Evolutionary conservation across 2,113 vertebrate species (phyloP), one percentile per base, ranked within the genome.

Genomic region (Lophochroa leadbeateri): DNA sequence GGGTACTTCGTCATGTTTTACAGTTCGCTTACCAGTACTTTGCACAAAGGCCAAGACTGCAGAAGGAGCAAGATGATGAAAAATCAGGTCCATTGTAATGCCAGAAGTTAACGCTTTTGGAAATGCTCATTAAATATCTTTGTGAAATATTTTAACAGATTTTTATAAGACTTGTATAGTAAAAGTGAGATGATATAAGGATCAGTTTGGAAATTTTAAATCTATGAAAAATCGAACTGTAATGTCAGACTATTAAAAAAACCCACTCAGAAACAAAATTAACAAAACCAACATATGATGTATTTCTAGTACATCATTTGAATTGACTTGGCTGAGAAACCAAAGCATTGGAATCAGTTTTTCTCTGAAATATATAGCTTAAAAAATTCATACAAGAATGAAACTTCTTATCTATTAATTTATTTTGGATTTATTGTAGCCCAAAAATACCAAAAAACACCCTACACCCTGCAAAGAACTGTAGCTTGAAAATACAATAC

Each of bases 371-470:
- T 17, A 2, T 5, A 71, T 29, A 18, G 10, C 14, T 80, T 17
- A 55, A 88, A 72, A 55, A 53, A 80, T 2, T 67, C 2, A 16
- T 31, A 27, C 1, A 35, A 5, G 39, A 64, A 55, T 24, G 1
- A 63, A 68, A 19, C 1, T 20, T 44, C 24, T 89, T 79, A 17
- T 17, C 9, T 46, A 9, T 53, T 70, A 29, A 4, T 35, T 83
- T 77, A 6, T 49, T 85, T 67, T 43, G 58, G 19, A 41, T 52
- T 60, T 43, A 44, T 49, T 80, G 39, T 17, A 71, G 10, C 21
- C 5, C 9, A 74, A 49, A 88, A 3, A 29, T 35, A 53, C 3
- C 1, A 77, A 44, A 47, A 46, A 16, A 0, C 0, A 0, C 0
- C 16, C 14, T 55, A 43, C 2, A 44, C 1, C 1, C 10, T 70